These are phyloP conservation scores for Falcaria lacertinaria DNA, from an alignment of 2,888 invertebrate species.

Conservation along the genomic window DNA sequence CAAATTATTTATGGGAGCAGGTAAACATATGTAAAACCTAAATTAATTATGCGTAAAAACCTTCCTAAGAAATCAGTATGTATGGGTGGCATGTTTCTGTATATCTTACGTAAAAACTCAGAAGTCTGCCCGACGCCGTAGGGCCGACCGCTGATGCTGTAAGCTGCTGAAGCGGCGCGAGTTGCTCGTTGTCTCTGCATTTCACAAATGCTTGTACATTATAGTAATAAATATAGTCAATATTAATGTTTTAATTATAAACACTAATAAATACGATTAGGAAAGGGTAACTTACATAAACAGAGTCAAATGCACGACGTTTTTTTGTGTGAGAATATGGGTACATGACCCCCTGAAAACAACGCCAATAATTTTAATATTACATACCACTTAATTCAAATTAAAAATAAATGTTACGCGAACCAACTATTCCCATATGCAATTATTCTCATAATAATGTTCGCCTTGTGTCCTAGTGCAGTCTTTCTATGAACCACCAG, in stretches of 20 bases:
- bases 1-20: too few relatives aligned
- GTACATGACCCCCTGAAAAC: slow-evolving; percentile 66
- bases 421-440: too few relatives aligned
- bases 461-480: too few relatives aligned
- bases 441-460: too few relatives aligned
- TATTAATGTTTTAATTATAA: too few relatives aligned
- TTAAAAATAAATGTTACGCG: not conserved
- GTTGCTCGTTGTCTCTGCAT: slow-evolving; percentile 55
- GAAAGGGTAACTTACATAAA: slow-evolving; percentile 50
- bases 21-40: too few relatives aligned
- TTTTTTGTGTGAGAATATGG: slow-evolving; percentile 70
- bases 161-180: slow-evolving; percentile 57
- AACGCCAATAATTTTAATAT: not conserved
- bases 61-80: too few relatives aligned
- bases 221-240: too few relatives aligned
- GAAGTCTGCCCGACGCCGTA: slow-evolving; percentile 70
- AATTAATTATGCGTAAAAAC: too few relatives aligned
- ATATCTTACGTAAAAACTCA: slow-evolving; percentile 57
- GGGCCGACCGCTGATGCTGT: slow-evolving; percentile 52
- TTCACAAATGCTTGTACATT: too few relatives aligned
- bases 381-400: slow-evolving; percentile 1
- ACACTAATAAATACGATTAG: not conserved
- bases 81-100: not conserved
- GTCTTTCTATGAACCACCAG: too few relatives aligned
- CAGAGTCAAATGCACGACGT: slow-evolving; percentile 50